Evolutionary conservation across 2,797 vertebrate species (phyloP), one percentile per base, ranked within the genome.

Genomic region (Merluccius polli): DNA sequence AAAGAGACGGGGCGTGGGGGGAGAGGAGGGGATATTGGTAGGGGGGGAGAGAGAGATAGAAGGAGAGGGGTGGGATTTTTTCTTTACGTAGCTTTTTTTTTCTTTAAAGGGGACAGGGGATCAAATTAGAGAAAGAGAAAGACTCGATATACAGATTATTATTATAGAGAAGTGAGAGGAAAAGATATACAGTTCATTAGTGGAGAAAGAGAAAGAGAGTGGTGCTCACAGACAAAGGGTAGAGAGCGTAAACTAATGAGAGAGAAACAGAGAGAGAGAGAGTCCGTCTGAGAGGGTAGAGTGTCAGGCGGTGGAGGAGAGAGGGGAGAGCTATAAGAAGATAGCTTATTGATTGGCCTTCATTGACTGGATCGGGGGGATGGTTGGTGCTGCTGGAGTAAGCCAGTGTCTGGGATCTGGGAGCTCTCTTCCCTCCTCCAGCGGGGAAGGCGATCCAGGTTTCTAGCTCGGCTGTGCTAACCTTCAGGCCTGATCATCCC

Each of bases 201-300:
- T 48, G 38, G 65, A 44, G 30, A 31, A 78, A 41, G 65, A 44
- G 30, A 31, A 78, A 41, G 33, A 67, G 70, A 67, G 18, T 59
- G 41, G 59, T 12, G 35, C 27, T 44, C 93, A 94, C 21, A 71
- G 41, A 67, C 11, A 73, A 78, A 32, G 33, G 72, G 24, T 63
- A 41, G 65, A 73, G n/a, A 52, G n/a, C 73, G 75, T 83, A 84
- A 76, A 73, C 77, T 84, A 74, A 79, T 78, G 84, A 95, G 95
- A 95, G 93, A 94, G 94, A 95, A 94, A 94, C 93, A 94, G 91
- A 87, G 84, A 95, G 92, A 96, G 95, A 96, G 94, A 96, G 93
- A 95, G 93, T 94, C 93, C 95, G 94, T 94, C 91, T 92, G 30
- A 69, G 67, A 69, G 67, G 93, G 94, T 94, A 95, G 93, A 91